Evolutionary conservation across 2,113 vertebrate species (phyloP).

Genomic region (Entelurus aequoreus): DNA sequence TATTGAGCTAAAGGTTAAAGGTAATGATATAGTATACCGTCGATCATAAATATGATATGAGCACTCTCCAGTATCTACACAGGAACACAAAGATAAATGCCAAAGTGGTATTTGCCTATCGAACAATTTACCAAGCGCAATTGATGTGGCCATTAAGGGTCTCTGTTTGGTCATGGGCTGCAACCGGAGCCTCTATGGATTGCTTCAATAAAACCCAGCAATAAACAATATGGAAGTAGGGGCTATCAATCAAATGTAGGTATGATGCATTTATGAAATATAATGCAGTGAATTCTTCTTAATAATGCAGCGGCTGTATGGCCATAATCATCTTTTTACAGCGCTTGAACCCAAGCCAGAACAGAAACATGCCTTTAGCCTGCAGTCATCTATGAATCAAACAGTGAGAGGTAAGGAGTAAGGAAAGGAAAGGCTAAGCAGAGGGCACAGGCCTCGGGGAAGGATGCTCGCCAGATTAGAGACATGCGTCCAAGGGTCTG

Average conservation of each 20-base stretch:
- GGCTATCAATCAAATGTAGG: slow-evolving; percentile 46
- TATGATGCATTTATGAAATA: slow-evolving; percentile 51
- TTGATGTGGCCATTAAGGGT: slow-evolving; percentile 55
- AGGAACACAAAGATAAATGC: slow-evolving; percentile 37
- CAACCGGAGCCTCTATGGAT: slow-evolving; percentile 41
- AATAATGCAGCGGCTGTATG: slow-evolving; percentile 14
- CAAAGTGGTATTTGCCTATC: slow-evolving; percentile 45
- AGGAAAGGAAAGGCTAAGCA: not conserved
- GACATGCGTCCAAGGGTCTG: slow-evolving; percentile 45
- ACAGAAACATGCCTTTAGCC: slow-evolving; percentile 7
- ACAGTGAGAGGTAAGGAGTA: slow-evolving; percentile 1
- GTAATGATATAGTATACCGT: slow-evolving; percentile 20
- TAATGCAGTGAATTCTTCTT: slow-evolving; percentile 41
- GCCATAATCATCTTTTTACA: slow-evolving; percentile 24
- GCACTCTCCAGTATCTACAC: slow-evolving; percentile 9
- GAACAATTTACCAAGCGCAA: slow-evolving; percentile 54
- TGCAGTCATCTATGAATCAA: slow-evolving; percentile 40
- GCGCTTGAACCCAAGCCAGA: slow-evolving; percentile 10
- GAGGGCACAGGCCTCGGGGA: slow-evolving; percentile 10
- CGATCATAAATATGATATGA: slow-evolving; percentile 22
- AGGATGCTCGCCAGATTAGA: slow-evolving; percentile 21
- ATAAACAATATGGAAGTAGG: slow-evolving; percentile 45
- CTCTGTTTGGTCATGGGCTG: slow-evolving; percentile 32
- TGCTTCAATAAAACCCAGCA: slow-evolving; percentile 42
- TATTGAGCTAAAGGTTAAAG: slow-evolving; percentile 13